Evolutionary conservation across 2,888 invertebrate species (phyloP).

Genomic region (Ptilodon capucinus): DNA sequence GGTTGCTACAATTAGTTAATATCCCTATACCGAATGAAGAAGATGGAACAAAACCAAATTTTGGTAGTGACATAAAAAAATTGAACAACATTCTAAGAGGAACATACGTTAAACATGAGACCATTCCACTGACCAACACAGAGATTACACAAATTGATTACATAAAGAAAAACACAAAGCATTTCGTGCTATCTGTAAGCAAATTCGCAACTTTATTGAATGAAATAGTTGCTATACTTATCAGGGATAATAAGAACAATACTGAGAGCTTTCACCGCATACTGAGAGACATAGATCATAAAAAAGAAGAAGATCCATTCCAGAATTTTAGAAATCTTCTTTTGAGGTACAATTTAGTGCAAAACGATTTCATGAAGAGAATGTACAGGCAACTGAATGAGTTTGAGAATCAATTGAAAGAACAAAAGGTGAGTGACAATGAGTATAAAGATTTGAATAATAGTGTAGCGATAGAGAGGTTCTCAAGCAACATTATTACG

Average conservation of each 20-base stretch:
- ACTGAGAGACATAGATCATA: background rate
- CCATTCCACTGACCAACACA: constrained; percentile 35
- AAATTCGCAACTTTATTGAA: constrained; percentile 57
- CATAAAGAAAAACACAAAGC: constrained; percentile 53
- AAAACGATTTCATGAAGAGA: constrained; percentile 58
- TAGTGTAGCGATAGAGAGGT: constrained; percentile 39
- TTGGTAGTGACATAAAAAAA: constrained; percentile 43
- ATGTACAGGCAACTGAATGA: constrained; percentile 50
- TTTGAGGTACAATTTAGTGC: constrained; percentile 52
- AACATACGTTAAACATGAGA: constrained; percentile 19
- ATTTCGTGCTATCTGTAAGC: constrained; percentile 54
- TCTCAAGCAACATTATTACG: constrained; percentile 55
- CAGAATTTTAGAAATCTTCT: constrained; percentile 48
- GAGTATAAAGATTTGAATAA: constrained; percentile 20
- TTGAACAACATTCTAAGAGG: constrained; percentile 50
- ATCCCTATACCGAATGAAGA: constrained; percentile 20
- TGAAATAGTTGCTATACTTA: constrained; percentile 50
- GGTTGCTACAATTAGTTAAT: constrained; percentile 45
- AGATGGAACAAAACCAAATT: constrained; percentile 9
- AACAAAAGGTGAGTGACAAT: constrained; percentile 20
- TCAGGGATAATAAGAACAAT: constrained; percentile 23
- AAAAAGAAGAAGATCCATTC: constrained; percentile 29
- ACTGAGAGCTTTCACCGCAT: constrained; percentile 1
- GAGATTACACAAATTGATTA: constrained; percentile 50
- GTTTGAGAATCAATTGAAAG: constrained; percentile 30